Evolutionary conservation across 1,140 invertebrate genomes (phyloP).

Genomic region (Brachionus asplanchnoidis): DNA sequence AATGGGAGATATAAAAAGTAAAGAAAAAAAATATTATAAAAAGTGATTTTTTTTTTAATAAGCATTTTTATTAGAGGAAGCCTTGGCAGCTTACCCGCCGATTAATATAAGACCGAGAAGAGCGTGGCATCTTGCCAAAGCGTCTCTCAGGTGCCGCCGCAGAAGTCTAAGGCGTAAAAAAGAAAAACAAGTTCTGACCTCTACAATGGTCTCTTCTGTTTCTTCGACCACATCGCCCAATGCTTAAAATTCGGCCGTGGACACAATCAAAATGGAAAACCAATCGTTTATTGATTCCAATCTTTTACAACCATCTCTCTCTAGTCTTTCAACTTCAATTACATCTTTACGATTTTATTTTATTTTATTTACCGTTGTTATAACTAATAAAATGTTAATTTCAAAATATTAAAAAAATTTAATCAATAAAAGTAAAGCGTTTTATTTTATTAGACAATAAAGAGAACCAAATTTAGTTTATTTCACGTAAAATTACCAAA

Average conservation of each 20-base stretch:
- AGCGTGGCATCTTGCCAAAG: constrained; percentile 27
- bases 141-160: neutral
- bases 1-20: constrained; percentile 38
- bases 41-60: neutral
- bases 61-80: neutral
- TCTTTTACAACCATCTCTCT: neutral
- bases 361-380: constrained; percentile 2
- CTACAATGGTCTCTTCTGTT: neutral
- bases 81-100: neutral
- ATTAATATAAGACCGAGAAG: constrained; percentile 12
- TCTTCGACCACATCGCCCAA: neutral
- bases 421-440: too few species aligned
- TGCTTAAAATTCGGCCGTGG: neutral
- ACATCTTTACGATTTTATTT: constrained; percentile 16
- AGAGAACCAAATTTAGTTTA: too few species aligned
- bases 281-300: constrained; percentile 20
- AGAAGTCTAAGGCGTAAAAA: neutral
- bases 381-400: neutral
- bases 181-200: constrained; percentile 20
- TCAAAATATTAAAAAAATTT: neutral
- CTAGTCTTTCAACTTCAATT: neutral
- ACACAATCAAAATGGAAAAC: neutral
- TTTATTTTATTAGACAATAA: too few species aligned
- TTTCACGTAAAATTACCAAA: too few species aligned
- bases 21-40: neutral